phyloP scores from a whole-genome alignment of 2,797 vertebrate genomes.

The Lepilemur ruficaudatus region DNA sequence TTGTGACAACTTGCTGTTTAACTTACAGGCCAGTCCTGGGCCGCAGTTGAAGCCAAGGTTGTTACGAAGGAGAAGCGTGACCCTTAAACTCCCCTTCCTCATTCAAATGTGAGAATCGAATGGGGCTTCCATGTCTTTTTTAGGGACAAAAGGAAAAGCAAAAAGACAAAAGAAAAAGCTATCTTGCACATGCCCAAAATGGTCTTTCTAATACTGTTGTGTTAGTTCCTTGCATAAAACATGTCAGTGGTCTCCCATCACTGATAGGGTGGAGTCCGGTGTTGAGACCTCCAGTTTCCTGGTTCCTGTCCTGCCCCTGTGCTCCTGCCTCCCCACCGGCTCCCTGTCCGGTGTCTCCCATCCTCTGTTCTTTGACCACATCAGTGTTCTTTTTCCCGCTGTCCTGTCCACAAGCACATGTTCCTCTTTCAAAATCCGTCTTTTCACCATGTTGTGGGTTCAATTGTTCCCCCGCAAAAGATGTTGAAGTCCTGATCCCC shows the following conservation, averaged over 20 bases:
- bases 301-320: accelerated
- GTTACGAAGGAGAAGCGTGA: not conserved
- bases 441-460: not conserved
- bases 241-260: not conserved
- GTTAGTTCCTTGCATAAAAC: no score
- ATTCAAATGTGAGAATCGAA: not conserved
- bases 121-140: not conserved
- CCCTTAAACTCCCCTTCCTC: accelerated
- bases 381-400: not conserved
- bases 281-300: not conserved
- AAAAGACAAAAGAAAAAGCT: not conserved
- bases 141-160: not conserved
- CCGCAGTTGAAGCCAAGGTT: not conserved
- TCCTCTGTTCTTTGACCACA: accelerated
- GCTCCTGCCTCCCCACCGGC: not conserved
- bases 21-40: not conserved
- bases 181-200: not conserved
- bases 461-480: not conserved
- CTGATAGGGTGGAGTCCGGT: not conserved
- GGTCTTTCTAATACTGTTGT: no score
- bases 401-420: accelerated
- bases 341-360: accelerated
- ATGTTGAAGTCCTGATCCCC: no score
- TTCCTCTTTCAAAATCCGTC: not conserved
- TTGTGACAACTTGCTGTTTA: no score